phyloP scores from a whole-genome alignment of 2,888 invertebrate species.

The Tholera decimalis region DNA sequence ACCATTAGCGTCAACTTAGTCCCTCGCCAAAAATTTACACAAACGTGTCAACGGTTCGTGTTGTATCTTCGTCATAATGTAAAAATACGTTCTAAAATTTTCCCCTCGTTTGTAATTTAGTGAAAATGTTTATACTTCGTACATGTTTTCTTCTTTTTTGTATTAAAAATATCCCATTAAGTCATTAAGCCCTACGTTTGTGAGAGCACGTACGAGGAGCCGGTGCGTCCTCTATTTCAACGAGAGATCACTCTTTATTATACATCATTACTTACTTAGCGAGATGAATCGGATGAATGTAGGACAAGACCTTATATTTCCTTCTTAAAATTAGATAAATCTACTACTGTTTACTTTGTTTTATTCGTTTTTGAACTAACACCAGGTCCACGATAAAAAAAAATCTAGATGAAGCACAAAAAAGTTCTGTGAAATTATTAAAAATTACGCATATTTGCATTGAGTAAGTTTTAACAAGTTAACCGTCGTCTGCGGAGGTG shows the following conservation, averaged over 20 bases:
- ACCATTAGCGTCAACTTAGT: constrained; percentile 66
- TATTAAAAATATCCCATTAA: too few species aligned
- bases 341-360: constrained; percentile 12
- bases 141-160: constrained; percentile 20
- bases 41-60: constrained; percentile 46
- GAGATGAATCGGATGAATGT: constrained; percentile 62
- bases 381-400: neutral
- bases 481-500: constrained; percentile 37
- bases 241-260: constrained; percentile 61
- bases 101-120: constrained; percentile 17
- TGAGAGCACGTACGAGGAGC: constrained; percentile 32
- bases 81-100: constrained; percentile 28
- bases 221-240: constrained; percentile 67
- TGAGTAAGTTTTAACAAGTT: constrained; percentile 30
- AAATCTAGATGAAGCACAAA: neutral
- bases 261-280: constrained; percentile 70
- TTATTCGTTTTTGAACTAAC: neutral
- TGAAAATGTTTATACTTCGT: constrained; percentile 20
- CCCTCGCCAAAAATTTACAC: constrained; percentile 63
- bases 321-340: constrained; percentile 46
- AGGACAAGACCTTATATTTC: constrained; percentile 55
- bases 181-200: constrained; percentile 16
- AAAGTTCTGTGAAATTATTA: constrained; percentile 19
- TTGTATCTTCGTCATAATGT: constrained; percentile 25
- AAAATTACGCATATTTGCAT: constrained; percentile 28